phyloP scores from a whole-genome alignment of 2,113 vertebrate species.

The Gasterosteus aculeatus region DNA sequence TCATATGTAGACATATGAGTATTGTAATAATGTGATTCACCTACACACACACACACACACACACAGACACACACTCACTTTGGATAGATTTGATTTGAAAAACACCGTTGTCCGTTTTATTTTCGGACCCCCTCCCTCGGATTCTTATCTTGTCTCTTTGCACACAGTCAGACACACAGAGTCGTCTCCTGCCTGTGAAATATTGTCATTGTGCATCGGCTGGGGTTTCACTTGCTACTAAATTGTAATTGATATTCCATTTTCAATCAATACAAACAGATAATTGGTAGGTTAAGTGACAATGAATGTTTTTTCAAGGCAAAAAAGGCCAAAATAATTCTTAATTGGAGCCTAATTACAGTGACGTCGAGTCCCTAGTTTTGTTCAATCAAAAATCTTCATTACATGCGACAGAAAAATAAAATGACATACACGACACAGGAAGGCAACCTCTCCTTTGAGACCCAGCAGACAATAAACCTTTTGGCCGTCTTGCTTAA shows the following conservation, averaged over 20 bases:
- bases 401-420: background rate
- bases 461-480: background rate
- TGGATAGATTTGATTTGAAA: constrained; percentile 54
- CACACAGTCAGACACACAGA: constrained; percentile 52
- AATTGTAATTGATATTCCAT: background rate
- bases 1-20: background rate
- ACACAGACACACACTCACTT: background rate
- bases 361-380: background rate
- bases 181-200: constrained; percentile 31
- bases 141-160: constrained; percentile 36
- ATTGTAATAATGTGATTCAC: constrained; percentile 32
- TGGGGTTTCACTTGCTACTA: constrained; percentile 4
- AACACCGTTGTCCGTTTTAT: constrained; percentile 36
- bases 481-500: background rate
- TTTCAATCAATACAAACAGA: background rate
- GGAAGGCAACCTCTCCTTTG: background rate
- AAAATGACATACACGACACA: background rate
- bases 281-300: background rate
- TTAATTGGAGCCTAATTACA: background rate
- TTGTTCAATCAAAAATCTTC: background rate
- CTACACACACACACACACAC: background rate
- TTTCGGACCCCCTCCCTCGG: constrained; percentile 40
- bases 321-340: background rate
- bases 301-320: background rate
- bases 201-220: constrained; percentile 36